Evolutionary conservation across 1,140 invertebrate species (phyloP).

Genomic region (Nebria ingens): DNA sequence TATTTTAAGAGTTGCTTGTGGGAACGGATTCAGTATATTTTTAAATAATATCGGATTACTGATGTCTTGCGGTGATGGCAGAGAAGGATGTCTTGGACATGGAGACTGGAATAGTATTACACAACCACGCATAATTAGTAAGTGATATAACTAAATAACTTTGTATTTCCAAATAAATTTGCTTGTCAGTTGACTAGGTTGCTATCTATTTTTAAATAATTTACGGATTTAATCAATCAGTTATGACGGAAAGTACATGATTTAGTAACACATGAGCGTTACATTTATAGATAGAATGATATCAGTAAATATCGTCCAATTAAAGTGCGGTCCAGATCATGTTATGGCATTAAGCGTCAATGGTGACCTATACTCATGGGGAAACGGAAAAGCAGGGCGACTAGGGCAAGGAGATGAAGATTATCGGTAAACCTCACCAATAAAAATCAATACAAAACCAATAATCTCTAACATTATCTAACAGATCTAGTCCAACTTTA

Average conservation of each 20-base stretch:
- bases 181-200: too few relatives aligned
- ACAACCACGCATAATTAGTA: slow-evolving; percentile 53
- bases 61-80: slow-evolving; percentile 59
- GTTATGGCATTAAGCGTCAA: slow-evolving; percentile 50
- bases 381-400: slow-evolving; percentile 49
- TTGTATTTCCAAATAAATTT: neutral
- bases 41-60: slow-evolving; percentile 58
- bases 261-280: neutral
- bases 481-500: slow-evolving; percentile 36
- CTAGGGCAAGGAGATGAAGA: slow-evolving; percentile 53
- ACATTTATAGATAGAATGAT: slow-evolving; percentile 31
- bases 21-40: slow-evolving; percentile 52
- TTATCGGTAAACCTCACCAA: slow-evolving; percentile 30
- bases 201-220: too few relatives aligned
- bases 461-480: slow-evolving; percentile 12
- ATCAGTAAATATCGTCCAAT: slow-evolving; percentile 50
- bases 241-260: too few relatives aligned
- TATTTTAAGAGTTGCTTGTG: slow-evolving; percentile 39
- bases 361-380: slow-evolving; percentile 59
- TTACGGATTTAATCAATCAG: too few relatives aligned
- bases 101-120: slow-evolving; percentile 46
- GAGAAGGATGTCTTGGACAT: slow-evolving; percentile 55
- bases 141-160: slow-evolving; percentile 22
- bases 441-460: too few relatives aligned
- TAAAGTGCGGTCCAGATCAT: slow-evolving; percentile 56